phyloP scores from a whole-genome alignment of 2,113 vertebrate species.

The Cygnus atratus region DNA sequence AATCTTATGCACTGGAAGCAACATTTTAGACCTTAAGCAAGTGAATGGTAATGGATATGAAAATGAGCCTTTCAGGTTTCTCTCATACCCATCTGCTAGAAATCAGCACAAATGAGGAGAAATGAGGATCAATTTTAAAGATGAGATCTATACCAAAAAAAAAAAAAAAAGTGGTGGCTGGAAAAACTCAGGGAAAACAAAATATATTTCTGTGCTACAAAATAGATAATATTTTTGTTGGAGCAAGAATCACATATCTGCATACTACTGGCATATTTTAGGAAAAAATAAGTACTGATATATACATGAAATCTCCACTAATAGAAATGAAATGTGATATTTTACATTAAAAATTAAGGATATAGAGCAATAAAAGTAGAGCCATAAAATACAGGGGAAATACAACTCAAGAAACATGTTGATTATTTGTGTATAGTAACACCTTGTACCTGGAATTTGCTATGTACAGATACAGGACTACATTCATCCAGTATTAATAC shows the following conservation, averaged over 20 bases:
- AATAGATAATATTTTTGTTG: background rate
- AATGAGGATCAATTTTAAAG: background rate
- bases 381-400: background rate
- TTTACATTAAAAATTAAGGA: constrained; percentile 16
- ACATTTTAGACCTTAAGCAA: background rate
- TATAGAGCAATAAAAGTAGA: constrained; percentile 25
- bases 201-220: background rate
- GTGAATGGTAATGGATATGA: background rate
- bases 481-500: constrained; percentile 30
- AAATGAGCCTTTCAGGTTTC: background rate
- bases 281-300: background rate
- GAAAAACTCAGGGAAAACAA: background rate
- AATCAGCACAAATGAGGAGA: background rate
- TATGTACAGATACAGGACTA: background rate
- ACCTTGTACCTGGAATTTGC: constrained; percentile 25
- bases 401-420: constrained; percentile 20
- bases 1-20: background rate
- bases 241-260: background rate
- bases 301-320: background rate
- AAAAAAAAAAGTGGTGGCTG: background rate
- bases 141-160: background rate
- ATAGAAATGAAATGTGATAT: constrained; percentile 37
- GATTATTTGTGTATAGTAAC: background rate
- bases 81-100: background rate
- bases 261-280: background rate